A percentile compares a stretch with the other conserved stretches of the same genome.
phyloP scores from a whole-genome alignment of 2,113 vertebrate species.

The Pseudorasbora parva region DNA sequence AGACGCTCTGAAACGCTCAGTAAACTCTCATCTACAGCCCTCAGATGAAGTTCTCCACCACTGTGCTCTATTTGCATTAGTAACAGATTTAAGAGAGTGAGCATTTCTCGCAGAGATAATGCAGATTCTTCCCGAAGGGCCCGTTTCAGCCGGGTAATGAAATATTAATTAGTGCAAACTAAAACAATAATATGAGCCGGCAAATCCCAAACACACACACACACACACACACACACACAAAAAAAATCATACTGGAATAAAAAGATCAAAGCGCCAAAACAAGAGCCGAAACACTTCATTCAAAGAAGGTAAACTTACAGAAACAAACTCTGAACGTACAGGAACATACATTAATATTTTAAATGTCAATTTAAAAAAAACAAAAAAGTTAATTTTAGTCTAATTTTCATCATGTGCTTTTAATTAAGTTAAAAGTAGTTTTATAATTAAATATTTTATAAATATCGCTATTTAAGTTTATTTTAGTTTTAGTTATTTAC shows the following conservation, averaged over 20 bases:
- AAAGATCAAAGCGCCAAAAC: background rate
- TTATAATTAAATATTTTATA: no score
- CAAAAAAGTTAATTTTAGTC: no score
- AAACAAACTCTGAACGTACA: background rate
- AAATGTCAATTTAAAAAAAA: no score
- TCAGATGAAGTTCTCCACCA: conserved; percentile 11
- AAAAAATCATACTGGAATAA: conserved; percentile 1
- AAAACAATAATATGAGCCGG: conserved; percentile 17
- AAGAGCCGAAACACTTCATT: background rate
- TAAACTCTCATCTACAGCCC: background rate
- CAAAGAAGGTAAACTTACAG: background rate
- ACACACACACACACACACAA: no score
- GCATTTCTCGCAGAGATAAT: conserved; percentile 10
- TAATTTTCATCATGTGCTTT: no score
- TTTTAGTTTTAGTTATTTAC: no score
- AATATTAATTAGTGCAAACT: conserved; percentile 40
- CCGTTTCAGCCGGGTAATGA: conserved; percentile 16
- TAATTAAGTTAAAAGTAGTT: no score
- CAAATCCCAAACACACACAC: conserved; percentile 35
- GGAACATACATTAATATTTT: no score
- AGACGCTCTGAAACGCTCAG: background rate
- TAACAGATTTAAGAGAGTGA: conserved; percentile 15
- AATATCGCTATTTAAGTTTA: no score
- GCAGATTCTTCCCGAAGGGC: background rate
- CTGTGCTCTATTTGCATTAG: background rate